phyloP scores from a whole-genome alignment of 2,113 vertebrate species.

The Odobenus rosmarus region DNA sequence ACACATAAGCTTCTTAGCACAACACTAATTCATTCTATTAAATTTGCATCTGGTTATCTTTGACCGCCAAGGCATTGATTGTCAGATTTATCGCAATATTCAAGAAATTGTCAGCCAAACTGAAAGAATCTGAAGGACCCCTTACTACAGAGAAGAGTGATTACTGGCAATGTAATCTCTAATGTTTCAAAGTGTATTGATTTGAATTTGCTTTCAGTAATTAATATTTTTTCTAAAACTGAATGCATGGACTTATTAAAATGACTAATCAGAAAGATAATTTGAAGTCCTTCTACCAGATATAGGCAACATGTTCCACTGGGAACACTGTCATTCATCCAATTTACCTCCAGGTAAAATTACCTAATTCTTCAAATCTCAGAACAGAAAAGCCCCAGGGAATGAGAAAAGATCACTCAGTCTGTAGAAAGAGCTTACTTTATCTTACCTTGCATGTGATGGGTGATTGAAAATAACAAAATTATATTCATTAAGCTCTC shows the following conservation, averaged over 20 bases:
- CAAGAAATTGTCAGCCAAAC: background rate
- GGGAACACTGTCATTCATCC: background rate
- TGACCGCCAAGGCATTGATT: background rate
- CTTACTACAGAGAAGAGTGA: background rate
- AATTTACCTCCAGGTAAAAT: background rate
- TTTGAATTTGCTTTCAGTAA: conserved; percentile 39
- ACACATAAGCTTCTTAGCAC: background rate
- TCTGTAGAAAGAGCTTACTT: background rate
- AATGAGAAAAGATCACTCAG: background rate
- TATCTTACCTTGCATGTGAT: background rate
- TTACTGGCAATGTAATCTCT: conserved; percentile 1
- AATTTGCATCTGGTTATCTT: background rate
- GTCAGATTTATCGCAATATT: background rate
- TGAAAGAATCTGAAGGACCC: background rate
- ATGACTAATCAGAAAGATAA: background rate
- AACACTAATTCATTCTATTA: conserved; percentile 34
- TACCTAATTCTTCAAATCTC: background rate
- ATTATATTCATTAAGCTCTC: background rate
- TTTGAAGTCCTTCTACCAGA: background rate
- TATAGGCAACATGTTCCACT: background rate
- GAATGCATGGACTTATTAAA: background rate
- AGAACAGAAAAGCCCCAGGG: background rate
- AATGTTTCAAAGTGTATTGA: conserved; percentile 2
- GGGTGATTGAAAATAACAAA: conserved; percentile 21
- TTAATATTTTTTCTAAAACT: background rate